phyloP scores from a whole-genome alignment of 2,113 vertebrate genomes.

The Rhagologus leucostigma region DNA sequence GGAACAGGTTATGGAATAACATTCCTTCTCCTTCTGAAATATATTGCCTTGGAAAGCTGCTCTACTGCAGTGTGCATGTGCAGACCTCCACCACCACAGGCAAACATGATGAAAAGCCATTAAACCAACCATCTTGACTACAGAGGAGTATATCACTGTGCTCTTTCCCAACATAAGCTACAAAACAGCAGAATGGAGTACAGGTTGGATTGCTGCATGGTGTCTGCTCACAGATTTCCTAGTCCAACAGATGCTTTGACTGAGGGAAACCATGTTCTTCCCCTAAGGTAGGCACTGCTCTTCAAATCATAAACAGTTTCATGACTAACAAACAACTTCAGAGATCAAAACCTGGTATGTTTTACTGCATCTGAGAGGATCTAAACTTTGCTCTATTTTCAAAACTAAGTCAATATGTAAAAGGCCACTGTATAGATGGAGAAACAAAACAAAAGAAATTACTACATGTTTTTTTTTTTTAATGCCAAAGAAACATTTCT shows the following conservation, averaged over 20 bases:
- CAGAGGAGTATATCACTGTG: background rate
- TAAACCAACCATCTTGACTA: background rate
- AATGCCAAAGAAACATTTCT: background rate
- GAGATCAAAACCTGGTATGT: background rate
- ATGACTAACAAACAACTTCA: background rate
- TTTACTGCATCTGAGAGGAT: background rate
- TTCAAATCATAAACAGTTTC: background rate
- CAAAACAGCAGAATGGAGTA: background rate
- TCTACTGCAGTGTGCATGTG: background rate
- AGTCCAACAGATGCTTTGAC: background rate
- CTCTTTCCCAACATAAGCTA: background rate
- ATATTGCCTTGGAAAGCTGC: background rate
- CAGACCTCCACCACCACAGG: background rate
- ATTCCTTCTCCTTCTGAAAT: background rate
- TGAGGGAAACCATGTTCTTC: background rate
- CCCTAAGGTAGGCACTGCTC: background rate
- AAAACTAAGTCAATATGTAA: background rate
- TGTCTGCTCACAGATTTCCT: background rate
- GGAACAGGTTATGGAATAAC: background rate
- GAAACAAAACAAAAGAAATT: background rate
- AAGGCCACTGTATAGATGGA: background rate
- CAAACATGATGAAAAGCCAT: background rate
- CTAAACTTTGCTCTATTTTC: background rate
- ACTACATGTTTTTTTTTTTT: background rate
- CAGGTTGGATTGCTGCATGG: accelerated